Percentiles rank a stretch among this genome's conserved stretches.
phyloP scores from a whole-genome alignment of 2,888 invertebrate species.

The Slavum lentiscoides region DNA sequence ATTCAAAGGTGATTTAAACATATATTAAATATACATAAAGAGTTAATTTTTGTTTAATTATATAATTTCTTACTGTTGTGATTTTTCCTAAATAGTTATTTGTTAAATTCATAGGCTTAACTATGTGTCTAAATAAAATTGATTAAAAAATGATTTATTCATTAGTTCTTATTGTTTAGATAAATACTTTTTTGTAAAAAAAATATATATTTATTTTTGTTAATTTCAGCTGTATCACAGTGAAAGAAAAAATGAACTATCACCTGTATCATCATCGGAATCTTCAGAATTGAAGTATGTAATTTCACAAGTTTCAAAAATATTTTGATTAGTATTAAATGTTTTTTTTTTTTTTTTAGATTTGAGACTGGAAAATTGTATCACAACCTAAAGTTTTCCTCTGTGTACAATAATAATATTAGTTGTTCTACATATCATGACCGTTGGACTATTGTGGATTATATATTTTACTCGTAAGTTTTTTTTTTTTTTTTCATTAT shows the following conservation, averaged over 20 bases:
- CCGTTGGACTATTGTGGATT: constrained; percentile 82
- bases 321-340: neutral
- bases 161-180: neutral
- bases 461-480: constrained; percentile 79
- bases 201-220: neutral
- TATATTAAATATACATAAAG: neutral
- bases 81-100: neutral
- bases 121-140: neutral
- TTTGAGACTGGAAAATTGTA: constrained; percentile 69
- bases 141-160: neutral
- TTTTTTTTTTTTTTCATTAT: neutral
- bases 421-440: constrained; percentile 80
- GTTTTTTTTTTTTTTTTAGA: constrained; percentile 48
- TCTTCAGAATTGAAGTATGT: constrained; percentile 21
- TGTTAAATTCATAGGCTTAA: no score
- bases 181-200: neutral
- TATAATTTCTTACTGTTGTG: neutral
- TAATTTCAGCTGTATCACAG: constrained; percentile 33
- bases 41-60: neutral
- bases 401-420: constrained; percentile 66
- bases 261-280: neutral
- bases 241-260: constrained; percentile 31
- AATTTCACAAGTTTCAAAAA: neutral
- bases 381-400: constrained; percentile 71
- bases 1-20: constrained; percentile 39